Evolutionary conservation across 2,888 invertebrate genomes (phyloP).

Genomic region (Drosophila rubida): DNA sequence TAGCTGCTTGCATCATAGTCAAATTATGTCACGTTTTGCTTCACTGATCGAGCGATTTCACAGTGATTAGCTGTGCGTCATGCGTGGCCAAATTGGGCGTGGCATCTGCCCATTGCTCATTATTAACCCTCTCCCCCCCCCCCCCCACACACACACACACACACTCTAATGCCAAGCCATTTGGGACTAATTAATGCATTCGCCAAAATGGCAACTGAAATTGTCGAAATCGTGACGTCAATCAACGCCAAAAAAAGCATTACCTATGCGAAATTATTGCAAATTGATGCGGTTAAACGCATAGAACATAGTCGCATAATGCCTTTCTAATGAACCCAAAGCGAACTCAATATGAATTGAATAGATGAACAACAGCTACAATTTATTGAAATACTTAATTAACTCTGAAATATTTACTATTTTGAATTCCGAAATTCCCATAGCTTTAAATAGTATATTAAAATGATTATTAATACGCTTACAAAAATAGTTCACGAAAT

Average conservation of each 20-base stretch:
- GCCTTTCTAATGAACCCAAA: conserved; percentile 14
- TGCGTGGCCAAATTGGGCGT: conserved; percentile 60
- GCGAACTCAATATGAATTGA: not conserved
- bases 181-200: conserved; percentile 48
- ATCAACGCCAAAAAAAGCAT: conserved; percentile 1
- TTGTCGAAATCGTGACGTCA: conserved; percentile 16
- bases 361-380: too few species aligned
- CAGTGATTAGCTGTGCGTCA: conserved; percentile 74
- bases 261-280: conserved; percentile 9
- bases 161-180: conserved; percentile 2
- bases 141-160: not conserved
- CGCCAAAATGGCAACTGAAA: conserved; percentile 32
- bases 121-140: conserved; percentile 1
- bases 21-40: conserved; percentile 76
- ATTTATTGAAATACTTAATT: too few species aligned
- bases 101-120: conserved; percentile 17
- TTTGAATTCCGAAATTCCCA: too few species aligned
- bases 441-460: too few species aligned
- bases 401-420: too few species aligned
- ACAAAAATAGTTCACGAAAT: too few species aligned
- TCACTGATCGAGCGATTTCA: conserved; percentile 69
- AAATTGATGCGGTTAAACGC: conserved; percentile 44
- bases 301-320: conserved; percentile 4
- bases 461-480: too few species aligned
- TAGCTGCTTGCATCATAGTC: not conserved